phyloP scores from a whole-genome alignment of 2,113 vertebrate species.

The Diphyllodes magnificus region DNA sequence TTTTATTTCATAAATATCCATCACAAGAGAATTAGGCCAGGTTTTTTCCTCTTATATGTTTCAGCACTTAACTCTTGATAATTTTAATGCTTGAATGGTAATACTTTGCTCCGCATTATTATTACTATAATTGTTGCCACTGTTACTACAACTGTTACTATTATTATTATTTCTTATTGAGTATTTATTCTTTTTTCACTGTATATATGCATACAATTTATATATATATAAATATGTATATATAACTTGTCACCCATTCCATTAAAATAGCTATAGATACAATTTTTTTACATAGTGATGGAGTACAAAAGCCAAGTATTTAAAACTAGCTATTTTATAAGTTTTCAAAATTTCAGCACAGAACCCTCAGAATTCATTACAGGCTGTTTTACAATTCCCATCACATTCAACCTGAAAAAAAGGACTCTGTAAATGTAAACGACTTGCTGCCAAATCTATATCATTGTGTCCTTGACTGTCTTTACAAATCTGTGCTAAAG shows the following conservation, averaged over 20 bases:
- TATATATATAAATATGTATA: no score
- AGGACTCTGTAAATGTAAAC: neutral
- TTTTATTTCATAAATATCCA: neutral
- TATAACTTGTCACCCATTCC: neutral
- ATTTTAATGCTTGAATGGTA: neutral
- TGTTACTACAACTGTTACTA: neutral
- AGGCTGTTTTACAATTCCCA: neutral
- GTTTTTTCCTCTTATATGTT: neutral
- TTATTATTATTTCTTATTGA: neutral
- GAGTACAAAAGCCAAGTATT: neutral
- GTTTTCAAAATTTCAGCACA: neutral
- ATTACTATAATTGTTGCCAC: neutral
- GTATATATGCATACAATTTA: neutral
- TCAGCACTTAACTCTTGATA: neutral
- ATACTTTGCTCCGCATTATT: neutral
- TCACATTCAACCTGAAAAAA: neutral
- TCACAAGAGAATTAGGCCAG: neutral
- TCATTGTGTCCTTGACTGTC: neutral
- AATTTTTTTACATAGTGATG: neutral
- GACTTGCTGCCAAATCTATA: neutral
- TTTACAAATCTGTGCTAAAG: neutral
- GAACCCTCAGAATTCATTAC: neutral
- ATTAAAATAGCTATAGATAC: neutral
- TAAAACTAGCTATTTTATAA: neutral
- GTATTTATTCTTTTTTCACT: neutral